Base-by-base conservation (phyloP, 2,888 invertebrate genomes). In the Netelia inedita region DNA sequence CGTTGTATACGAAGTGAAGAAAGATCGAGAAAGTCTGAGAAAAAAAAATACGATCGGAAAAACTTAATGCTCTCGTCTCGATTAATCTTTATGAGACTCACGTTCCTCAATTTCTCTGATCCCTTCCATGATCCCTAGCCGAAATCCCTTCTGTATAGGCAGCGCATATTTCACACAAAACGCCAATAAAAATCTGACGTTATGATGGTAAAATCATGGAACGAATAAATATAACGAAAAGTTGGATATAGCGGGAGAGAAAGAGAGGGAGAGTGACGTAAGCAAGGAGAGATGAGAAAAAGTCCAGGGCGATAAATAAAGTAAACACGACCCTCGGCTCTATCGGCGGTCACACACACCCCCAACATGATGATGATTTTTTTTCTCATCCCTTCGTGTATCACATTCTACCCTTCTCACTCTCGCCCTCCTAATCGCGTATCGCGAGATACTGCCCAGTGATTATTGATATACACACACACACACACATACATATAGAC, bases 151-250 rank as follows among this genome's bases (percentile, higher is more conserved):
- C 57, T 57, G 57, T 57, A 73, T 79, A 79, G 66, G n/a, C 63
- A 74, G 82, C 72, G 63, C 78, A 83, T 82, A 83, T 86, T 81
- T 79, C 79, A 28, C 57, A 82, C 83, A 86, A 79, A 79, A 85
- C 81, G 89, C 91, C 90, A 92, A 93, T 93, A 92, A 92, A 92
- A 92, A 92, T 92, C 91, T 88, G 86, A 89, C 88, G 87, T 87
- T 55, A 79, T 73, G 73, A 79, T 85, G 88, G 89, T 92, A 92
- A 73, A 79, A 92, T 93, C 92, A 90, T 86, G 85, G 88, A 86
- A 79, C 83, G 81, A 86, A 87, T 86, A 84, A 73, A 85, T 84
- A 88, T 85, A 88, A 82, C 23, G 57, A 71, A 72, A 68, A 79
- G 63, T 74, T 76, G 46, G 14, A 61, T 10, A 61, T 41, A 46